Evolutionary conservation across 2,797 vertebrate genomes (phyloP), one percentile per base, ranked within the genome.

Genomic region (Halcyon leucocephala): DNA sequence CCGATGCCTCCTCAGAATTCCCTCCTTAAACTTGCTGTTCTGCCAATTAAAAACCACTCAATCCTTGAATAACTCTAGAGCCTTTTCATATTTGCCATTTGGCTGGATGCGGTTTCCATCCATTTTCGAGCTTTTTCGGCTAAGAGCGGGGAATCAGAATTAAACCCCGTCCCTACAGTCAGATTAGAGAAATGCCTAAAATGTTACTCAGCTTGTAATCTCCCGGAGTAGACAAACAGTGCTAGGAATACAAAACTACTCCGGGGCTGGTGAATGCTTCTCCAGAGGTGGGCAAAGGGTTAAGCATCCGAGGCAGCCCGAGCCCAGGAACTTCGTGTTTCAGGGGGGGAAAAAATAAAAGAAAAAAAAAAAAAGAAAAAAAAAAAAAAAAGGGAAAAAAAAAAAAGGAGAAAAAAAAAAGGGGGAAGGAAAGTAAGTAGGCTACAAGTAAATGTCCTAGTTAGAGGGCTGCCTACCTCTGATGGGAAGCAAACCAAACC

Each of bases 271-370:
- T 18, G 65, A 94, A 77, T 1, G 7, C 12, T 94, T 13, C 22
- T 28, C 12, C 16, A 86, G 76, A 90, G 81, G 94, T 7, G 92
- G 91, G 62, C 92, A 97, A 98, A 57, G 96, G 95, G 98, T 98
- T 98, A 98, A 98, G 93, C 46, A 82, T 92, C 69, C 46, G 88
- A 96, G 91, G 33, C 94, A 94, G 77, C 52, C 69, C 64, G 78
- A 66, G 28, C 84, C 91, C 77, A 3, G 93, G 95, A 95, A 96
- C 71, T 88, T 89, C 7, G 14, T 9, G 37, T 37, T 37, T 37
- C 37, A 5, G 37, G 37, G 37, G 37, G 37, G 37, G 37, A 12
- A 35, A n/a, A 18, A 15, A 25, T 84, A n/a, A 80, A 37, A 46
- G 11, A 21, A 21, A 35, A 35, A 35, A 35, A 35, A 35, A 35